Conservation (phyloP, 2,797 vertebrate species). For the Glyptemys insculpta region DNA sequence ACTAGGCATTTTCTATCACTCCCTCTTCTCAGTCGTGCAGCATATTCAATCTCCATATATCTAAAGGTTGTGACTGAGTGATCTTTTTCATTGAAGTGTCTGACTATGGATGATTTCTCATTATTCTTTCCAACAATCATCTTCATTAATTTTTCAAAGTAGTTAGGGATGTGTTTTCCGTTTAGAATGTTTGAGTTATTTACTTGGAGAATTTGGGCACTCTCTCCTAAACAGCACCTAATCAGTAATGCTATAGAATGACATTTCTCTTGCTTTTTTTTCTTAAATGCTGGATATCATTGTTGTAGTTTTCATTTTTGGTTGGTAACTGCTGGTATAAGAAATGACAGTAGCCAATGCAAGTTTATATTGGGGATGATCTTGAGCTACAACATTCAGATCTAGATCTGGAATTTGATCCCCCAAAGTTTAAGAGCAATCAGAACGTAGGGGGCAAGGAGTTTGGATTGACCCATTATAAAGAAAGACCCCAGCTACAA, state of each 20-base stretch:
- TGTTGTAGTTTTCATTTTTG: neutral
- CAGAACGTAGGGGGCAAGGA: neutral
- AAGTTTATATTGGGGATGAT: neutral
- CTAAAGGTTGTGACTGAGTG: neutral
- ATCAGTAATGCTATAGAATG: neutral
- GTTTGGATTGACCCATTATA: neutral
- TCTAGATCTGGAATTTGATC: neutral
- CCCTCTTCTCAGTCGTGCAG: neutral
- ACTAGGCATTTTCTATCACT: neutral
- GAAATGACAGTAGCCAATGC: neutral
- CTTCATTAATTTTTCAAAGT: neutral
- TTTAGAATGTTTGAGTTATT: neutral
- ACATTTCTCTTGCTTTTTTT: neutral
- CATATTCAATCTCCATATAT: neutral
- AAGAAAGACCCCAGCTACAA: neutral
- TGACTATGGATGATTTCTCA: neutral
- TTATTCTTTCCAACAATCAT: neutral
- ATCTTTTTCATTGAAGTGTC: neutral
- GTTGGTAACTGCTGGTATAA: neutral
- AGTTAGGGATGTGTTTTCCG: neutral
- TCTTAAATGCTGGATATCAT: neutral
- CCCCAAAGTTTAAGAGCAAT: neutral
- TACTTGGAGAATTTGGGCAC: neutral
- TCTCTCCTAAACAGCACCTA: neutral
- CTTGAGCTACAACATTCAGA: neutral